These are phyloP conservation scores for Agrypnia vestita DNA, from an alignment of 1,140 invertebrate genomes.

Conservation along the genomic window DNA sequence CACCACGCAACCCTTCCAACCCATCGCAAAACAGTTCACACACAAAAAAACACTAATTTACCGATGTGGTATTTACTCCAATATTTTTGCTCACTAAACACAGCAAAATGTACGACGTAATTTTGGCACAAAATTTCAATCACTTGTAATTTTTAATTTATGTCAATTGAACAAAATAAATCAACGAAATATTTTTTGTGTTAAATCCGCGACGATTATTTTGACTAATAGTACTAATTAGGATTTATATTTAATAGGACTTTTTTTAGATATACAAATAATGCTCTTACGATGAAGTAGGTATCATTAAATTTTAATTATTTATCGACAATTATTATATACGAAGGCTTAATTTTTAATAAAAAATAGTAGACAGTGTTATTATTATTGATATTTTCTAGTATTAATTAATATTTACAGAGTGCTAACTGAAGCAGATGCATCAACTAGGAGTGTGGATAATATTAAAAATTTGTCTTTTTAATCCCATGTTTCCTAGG, in stretches of 20 bases:
- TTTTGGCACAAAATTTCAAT: neutral
- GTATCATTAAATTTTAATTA: no score
- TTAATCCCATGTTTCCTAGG: conserved; percentile 24
- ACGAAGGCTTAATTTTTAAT: no score
- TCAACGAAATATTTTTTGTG: no score
- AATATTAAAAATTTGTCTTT: conserved; percentile 18
- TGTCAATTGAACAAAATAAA: no score
- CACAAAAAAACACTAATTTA: neutral
- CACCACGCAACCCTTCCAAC: conserved; percentile 19
- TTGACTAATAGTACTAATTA: no score
- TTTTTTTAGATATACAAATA: no score
- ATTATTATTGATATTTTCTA: neutral
- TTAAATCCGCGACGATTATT: no score
- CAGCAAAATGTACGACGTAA: neutral
- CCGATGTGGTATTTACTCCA: no score
- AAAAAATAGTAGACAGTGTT: neutral
- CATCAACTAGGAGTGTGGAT: conserved; percentile 29
- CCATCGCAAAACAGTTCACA: neutral
- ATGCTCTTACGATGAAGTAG: no score
- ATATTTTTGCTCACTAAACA: neutral
- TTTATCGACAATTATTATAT: no score
- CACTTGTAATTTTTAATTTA: no score
- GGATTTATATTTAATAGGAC: no score
- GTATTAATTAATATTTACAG: conserved; percentile 19
- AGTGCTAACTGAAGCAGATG: conserved; percentile 28